Evolutionary conservation across 1,140 invertebrate genomes (phyloP).

Genomic region (Polypedilum vanderplanki): DNA sequence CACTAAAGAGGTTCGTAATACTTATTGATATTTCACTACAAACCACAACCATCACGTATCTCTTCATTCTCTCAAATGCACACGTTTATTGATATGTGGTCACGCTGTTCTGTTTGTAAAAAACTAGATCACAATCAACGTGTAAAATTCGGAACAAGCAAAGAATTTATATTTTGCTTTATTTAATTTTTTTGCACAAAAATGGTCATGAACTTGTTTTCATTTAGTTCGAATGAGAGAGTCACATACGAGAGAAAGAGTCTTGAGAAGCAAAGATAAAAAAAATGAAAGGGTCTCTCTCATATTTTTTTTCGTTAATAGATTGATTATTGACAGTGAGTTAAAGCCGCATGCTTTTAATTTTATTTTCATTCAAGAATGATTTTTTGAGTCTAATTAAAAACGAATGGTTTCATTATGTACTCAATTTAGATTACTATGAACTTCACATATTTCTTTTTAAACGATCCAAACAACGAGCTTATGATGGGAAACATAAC

Average conservation of each 20-base stretch:
- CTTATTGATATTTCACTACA: not conserved
- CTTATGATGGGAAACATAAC: conserved; percentile 74
- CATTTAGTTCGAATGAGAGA: not conserved
- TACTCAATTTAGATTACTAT: conserved; percentile 58
- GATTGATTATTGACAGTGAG: no score
- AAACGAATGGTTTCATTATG: no score
- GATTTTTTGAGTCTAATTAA: no score
- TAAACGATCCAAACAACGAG: conserved; percentile 72
- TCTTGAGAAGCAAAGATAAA: not conserved
- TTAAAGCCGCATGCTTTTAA: no score
- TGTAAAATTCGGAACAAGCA: conserved; percentile 18
- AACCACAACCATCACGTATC: not conserved
- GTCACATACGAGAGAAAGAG: not conserved
- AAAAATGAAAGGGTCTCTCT: not conserved
- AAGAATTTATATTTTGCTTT: not conserved
- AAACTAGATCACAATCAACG: conserved; percentile 22
- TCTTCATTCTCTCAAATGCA: not conserved
- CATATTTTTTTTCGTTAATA: not conserved
- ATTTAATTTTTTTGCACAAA: conserved; percentile 1
- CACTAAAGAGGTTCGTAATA: not conserved
- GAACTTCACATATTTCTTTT: conserved; percentile 79
- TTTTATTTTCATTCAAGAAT: no score
- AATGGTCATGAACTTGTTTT: conserved; percentile 4
- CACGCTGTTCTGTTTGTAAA: not conserved
- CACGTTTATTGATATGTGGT: not conserved